Percentiles rank a stretch among this genome's conserved stretches.
Evolutionary conservation across 2,888 invertebrate species (phyloP).

Genomic region (Rhagonycha lutea): DNA sequence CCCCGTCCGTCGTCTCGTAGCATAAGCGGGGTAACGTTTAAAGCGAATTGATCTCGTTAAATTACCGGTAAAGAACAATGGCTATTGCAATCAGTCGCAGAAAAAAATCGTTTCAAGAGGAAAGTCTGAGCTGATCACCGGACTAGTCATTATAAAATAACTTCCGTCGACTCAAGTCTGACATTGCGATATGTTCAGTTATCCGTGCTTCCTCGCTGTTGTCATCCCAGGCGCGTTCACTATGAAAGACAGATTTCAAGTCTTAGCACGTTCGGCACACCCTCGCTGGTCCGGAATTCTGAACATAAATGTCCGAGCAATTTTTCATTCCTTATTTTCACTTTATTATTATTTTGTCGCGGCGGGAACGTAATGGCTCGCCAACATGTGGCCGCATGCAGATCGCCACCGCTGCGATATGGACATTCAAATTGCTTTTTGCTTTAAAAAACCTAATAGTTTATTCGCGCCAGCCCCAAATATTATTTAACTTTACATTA

Average conservation of each 20-base stretch:
- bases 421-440: conserved; percentile 44
- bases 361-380: conserved; percentile 49
- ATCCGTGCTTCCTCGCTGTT: conserved; percentile 52
- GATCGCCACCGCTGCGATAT: conserved; percentile 48
- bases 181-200: conserved; percentile 51
- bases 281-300: conserved; percentile 49
- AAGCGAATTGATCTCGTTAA: conserved; percentile 48
- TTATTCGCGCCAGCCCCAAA: conserved; percentile 10
- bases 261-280: conserved; percentile 53
- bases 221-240: conserved; percentile 33
- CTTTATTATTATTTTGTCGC: conserved; percentile 54
- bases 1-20: conserved; percentile 41
- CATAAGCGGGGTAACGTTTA: conserved; percentile 45
- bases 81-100: conserved; percentile 40
- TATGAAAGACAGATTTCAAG: conserved; percentile 36
- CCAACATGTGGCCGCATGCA: conserved; percentile 53
- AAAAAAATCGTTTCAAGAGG: conserved; percentile 42
- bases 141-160: conserved; percentile 49
- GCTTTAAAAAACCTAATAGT: conserved; percentile 19
- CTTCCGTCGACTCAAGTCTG: conserved; percentile 49
- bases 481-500: conserved; percentile 5
- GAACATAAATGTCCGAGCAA: conserved; percentile 55
- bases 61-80: conserved; percentile 50
- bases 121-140: conserved; percentile 41
- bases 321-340: conserved; percentile 57